phyloP scores from a whole-genome alignment of 1,140 invertebrate genomes.

The Drosophila grimshawi region DNA sequence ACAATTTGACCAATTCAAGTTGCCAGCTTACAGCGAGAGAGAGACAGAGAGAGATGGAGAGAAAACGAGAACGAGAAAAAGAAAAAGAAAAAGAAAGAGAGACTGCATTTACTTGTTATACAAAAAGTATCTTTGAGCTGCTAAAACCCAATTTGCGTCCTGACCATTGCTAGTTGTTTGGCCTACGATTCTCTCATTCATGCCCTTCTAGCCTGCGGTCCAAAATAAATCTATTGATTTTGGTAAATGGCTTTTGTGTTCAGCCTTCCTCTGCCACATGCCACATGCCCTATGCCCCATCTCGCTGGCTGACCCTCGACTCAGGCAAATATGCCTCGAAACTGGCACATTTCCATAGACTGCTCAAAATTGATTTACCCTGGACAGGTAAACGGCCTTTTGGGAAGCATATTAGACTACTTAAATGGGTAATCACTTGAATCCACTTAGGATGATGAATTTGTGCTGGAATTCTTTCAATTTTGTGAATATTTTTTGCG shows the following conservation, averaged over 20 bases:
- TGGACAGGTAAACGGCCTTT: background rate
- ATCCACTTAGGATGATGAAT: background rate
- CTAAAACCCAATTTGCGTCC: constrained; percentile 65
- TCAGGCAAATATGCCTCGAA: constrained; percentile 26
- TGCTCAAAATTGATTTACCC: constrained; percentile 40
- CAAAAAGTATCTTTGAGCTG: constrained; percentile 12
- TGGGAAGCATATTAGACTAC: background rate
- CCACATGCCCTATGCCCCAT: background rate
- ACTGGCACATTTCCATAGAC: constrained; percentile 46
- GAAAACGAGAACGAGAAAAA: background rate
- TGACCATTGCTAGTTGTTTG: constrained; percentile 29
- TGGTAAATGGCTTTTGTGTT: constrained; percentile 73
- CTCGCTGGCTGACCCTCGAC: background rate
- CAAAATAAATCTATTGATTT: constrained; percentile 80
- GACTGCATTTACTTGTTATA: background rate
- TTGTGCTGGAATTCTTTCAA: background rate
- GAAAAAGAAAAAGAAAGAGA: background rate
- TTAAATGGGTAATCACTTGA: background rate
- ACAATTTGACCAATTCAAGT: constrained; percentile 61
- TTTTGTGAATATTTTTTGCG: background rate
- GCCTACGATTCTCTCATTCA: constrained; percentile 17
- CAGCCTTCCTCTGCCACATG: background rate
- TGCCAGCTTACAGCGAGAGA: constrained; percentile 14
- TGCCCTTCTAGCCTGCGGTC: constrained; percentile 56
- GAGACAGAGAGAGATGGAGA: background rate